phyloP scores from a whole-genome alignment of 2,888 invertebrate species.

The Oligia fasciuncula region DNA sequence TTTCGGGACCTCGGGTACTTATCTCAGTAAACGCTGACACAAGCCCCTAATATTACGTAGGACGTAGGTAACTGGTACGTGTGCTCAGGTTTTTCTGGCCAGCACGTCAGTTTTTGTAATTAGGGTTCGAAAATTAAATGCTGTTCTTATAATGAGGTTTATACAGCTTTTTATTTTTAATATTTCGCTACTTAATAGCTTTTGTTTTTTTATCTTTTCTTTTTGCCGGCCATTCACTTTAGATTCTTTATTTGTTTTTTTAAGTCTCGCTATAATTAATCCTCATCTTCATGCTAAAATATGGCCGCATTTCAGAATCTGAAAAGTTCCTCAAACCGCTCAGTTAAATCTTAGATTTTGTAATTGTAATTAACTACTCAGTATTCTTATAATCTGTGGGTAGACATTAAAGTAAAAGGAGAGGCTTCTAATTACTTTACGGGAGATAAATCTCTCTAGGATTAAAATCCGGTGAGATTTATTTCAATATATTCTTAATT shows the following conservation, averaged over 20 bases:
- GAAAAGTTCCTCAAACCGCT: constrained; percentile 7
- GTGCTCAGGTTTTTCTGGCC: constrained; percentile 36
- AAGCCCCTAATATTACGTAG: constrained; percentile 47
- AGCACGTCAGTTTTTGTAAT: constrained; percentile 46
- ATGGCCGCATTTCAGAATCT: constrained; percentile 11
- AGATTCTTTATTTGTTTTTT: constrained; percentile 14
- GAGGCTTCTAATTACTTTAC: constrained; percentile 57
- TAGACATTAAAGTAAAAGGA: constrained; percentile 46
- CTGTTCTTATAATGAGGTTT: constrained; percentile 37
- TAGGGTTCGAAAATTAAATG: constrained; percentile 47
- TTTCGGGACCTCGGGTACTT: constrained; percentile 58
- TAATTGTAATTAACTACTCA: constrained; percentile 43
- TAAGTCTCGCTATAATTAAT: background rate
- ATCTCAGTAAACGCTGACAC: constrained; percentile 66
- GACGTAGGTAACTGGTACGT: constrained; percentile 32
- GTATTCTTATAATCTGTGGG: constrained; percentile 45
- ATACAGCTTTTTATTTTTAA: constrained; percentile 27
- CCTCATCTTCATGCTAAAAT: constrained; percentile 23
- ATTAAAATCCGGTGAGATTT: constrained; percentile 47
- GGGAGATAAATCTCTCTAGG: constrained; percentile 55
- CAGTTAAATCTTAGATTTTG: constrained; percentile 33
- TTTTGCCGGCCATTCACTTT: constrained; percentile 6
- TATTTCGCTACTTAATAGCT: constrained; percentile 12
- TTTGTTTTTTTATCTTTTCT: constrained; percentile 16
- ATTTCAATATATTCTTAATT: constrained; percentile 42